Evolutionary conservation across 2,113 vertebrate genomes (phyloP).

Genomic region (Ascaphus truei): DNA sequence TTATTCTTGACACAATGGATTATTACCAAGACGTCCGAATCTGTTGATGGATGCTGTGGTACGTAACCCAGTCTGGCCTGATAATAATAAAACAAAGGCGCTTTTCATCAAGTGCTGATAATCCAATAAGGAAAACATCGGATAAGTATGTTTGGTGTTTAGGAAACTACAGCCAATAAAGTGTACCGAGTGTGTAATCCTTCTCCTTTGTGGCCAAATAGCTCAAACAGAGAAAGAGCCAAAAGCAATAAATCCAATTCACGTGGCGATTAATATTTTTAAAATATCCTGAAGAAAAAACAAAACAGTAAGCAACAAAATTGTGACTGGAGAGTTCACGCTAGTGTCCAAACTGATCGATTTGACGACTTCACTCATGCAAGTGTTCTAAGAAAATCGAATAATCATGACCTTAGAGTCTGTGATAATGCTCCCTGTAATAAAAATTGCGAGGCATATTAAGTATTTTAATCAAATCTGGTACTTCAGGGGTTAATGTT

Average conservation of each 20-base stretch:
- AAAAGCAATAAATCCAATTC: constrained; percentile 39
- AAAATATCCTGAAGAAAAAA: constrained; percentile 27
- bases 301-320: constrained; percentile 30
- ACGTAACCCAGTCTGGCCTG: constrained; percentile 14
- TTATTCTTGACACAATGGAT: constrained; percentile 11
- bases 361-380: neutral
- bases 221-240: constrained; percentile 35
- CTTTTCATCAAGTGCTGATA: constrained; percentile 26
- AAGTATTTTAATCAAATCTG: no score
- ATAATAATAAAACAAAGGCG: constrained; percentile 26
- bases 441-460: no score
- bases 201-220: constrained; percentile 29
- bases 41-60: constrained; percentile 14
- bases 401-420: no score
- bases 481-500: no score
- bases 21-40: constrained; percentile 23
- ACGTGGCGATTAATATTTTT: constrained; percentile 35
- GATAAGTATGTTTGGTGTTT: constrained; percentile 30
- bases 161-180: constrained; percentile 29
- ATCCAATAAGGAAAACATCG: constrained; percentile 19
- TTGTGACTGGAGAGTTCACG: neutral
- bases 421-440: no score
- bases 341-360: constrained; percentile 2
- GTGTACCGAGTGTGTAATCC: constrained; percentile 38
- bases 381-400: no score